Base-by-base conservation (phyloP, 2,797 vertebrate species). In the Pyrocephalus nanus region DNA sequence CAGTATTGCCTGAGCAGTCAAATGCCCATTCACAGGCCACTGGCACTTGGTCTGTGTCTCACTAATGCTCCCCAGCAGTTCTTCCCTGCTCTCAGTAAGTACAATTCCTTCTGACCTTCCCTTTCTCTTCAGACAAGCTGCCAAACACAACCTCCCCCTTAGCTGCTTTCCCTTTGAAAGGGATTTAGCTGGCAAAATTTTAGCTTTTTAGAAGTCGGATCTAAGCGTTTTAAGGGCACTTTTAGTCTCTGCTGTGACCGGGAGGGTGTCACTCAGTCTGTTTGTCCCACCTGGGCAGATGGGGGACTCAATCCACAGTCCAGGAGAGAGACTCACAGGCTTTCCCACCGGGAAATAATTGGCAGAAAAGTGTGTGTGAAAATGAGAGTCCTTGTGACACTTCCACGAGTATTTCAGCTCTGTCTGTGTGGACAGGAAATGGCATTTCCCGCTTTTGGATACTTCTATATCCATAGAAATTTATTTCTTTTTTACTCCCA, bases 291-390 rank as follows among this genome's bases (percentile, higher is more conserved):
- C 32, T 8, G 36, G 58, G 30, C 65, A 82, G 50, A 15, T 13
- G 18, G 64, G 53, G 45, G 42, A 10, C 47, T 36, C 34, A 86
- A 83, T 43, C 34, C 47, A 20, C 1, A 0, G 54, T 53, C 53
- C 70, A 40, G 69, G 60, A 55, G 13, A 6, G 21, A 0, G 0
- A 12, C 42, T 88, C 53, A 1, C 27, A 26, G 3, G 0, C 42
- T 13, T 92, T 62, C 75, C 57, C 53, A 27, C 45, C 1, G 1
- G 76, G 69, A 92, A 77, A 32, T 48, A 43, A 11, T 15, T 50
- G 91, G 15, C 66, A 80, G 48, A 40, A 75, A 90, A 84, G 15
- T 1, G 6, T 15, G 15, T 51, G 58, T 72, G 87, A 65, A 71
- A 71, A 53, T 55, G 29, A 61, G 34, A 51, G 89, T 67, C 76